Base-by-base conservation (phyloP, 2,888 invertebrate genomes). In the Trichacis sp. region DNA sequence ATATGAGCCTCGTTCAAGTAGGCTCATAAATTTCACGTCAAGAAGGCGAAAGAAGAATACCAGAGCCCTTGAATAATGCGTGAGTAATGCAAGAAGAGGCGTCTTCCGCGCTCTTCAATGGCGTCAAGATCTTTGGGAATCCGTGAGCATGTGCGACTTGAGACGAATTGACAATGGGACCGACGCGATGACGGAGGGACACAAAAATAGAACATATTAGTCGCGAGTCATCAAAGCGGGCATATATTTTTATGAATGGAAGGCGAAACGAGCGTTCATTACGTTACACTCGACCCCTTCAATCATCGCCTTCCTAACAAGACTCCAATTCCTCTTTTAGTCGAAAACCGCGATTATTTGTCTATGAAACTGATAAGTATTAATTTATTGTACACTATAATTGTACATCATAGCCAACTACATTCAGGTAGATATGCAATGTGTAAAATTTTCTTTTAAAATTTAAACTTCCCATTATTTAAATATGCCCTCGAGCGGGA, bases 31-130 rank as follows among this genome's bases (percentile, higher is more conserved):
- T 47, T 14, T n/a, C 15, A 38, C n/a, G 46, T 45, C 36, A 11
- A 46, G 20, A 42, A 52, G 20, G 42, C 49, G n/a, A 15, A 50
- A 43, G 52, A 53, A 53, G 45, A 45, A 53, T 45, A 19, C 24
- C 18, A 19, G 29, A 52, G 42, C 43, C 52, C 52, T 43, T 42
- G 15, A 17, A 29, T 2, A 33, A 33, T 33, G 33, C 33, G 33
- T 33, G 33, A 33, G 33, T 38, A 53, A 52, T 43, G 42, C 19
- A n/a, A 18, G 19, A 45, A 45, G 45, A 20, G 19, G 20, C 20
- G 45, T 19, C 45, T 45, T 45, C 18, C 12, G 19, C 3, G 20
- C 19, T 2, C n/a, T 19, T 19, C 14, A 18, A 18, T 18, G 42
- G 42, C 18, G 42, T 42, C 42, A 42, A 15, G 42, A 14, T 9